Base-by-base conservation (phyloP, 2,113 vertebrate genomes). In the Lota lota region DNA sequence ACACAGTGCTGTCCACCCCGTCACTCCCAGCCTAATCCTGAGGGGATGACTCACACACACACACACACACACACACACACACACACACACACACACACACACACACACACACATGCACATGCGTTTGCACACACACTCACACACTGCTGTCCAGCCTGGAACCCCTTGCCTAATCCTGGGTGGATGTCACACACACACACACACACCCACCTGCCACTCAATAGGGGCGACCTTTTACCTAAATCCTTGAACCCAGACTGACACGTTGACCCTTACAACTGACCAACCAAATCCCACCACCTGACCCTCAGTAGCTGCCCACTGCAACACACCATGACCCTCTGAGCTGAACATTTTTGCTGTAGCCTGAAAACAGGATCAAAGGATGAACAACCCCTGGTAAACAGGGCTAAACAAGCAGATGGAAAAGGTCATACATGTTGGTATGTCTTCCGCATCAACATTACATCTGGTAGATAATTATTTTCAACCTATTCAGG, bases 221-320 rank as follows among this genome's bases (percentile, higher is more conserved):
- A 58, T 12, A 67, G 22, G 19, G n/a, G 47, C 75, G 63, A 79
- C 62, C 77, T 75, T 74, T 83, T 61, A 79, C 69, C 75, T 53
- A 76, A 72, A 79, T 79, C 78, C 67, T 28, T 58, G 22, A 20
- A 63, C 64, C 47, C 70, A 76, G 69, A 82, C 78, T 81, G 69
- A 77, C 75, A 70, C 72, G 4, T 67, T 79, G 76, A 76, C 78
- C 61, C 68, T n/a, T 62, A 36, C 68, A 61, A 28, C 61, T 59
- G 72, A 72, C 67, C 47, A 61, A 70, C 21, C 65, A 68, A 73
- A 72, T 60, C 56, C 19, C 28, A 22, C 74, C 47, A 72, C 47
- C 47, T 19, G 17, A 40, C n/a, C 33, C 66, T 15, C 24, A 54
- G 12, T 21, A 7, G 2, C 14, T 11, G 0, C 60, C 33, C 14